Base-by-base conservation (phyloP, 2,797 vertebrate species). In the Melanogrammus aeglefinus region DNA sequence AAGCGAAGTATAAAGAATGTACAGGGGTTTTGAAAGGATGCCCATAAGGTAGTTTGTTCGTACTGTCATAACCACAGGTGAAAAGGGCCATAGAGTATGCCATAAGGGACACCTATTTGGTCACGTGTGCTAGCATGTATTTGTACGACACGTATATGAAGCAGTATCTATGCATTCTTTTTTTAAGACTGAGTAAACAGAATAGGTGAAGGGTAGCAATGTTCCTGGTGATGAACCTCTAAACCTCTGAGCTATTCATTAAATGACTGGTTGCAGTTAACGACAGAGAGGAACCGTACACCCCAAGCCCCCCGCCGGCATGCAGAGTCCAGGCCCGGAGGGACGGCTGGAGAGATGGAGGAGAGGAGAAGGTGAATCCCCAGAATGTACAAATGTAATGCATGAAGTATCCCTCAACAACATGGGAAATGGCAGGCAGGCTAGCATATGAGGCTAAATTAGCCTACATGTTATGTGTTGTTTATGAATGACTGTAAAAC, bases 281-380 rank as follows among this genome's bases (percentile, higher is more conserved):
- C 24, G 24, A 3, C 63, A 10, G 33, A 33, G 33, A 72, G 27
- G 70, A 72, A 1, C 4, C 16, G 13, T 35, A 2, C 6, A 35
- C 1, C 1, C 74, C 44, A 1, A n/a, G 5, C 16, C 47, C 81
- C 66, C 31, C 77, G 1, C 21, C 83, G 41, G 36, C 16, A 8
- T 79, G 41, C 78, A 76, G 57, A 39, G 16, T 76, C 47, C 79
- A 29, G 80, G 70, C 75, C 6, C 29, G 57, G 39, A 75, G 47
- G 38, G 78, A 74, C 10, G 4, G 24, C 66, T 86, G 79, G 87
- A 63, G 41, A 29, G 51, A 81, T 39, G 78, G 16, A 74, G 76
- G 4, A 77, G 84, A 9, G 75, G 76, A 73, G n/a, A 79, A 89
- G 81, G 86, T 88, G 71, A 6, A 5, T 12, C 47, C 18, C 47